phyloP scores from a whole-genome alignment of 1,140 invertebrate species.

The Drosophila parvula region DNA sequence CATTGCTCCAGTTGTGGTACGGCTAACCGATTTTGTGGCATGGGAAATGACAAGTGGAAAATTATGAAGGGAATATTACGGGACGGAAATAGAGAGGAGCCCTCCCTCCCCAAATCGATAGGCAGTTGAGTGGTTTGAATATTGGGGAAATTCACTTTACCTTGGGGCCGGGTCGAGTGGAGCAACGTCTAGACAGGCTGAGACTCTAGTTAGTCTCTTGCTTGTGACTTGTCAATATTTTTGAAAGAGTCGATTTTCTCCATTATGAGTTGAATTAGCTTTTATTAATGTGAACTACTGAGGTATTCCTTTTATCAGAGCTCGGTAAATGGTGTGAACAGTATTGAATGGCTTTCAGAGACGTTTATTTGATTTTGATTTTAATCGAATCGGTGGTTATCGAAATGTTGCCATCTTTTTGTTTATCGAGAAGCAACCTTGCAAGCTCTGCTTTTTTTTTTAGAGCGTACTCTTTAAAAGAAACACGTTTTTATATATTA shows the following conservation, averaged over 20 bases:
- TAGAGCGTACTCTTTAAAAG: not conserved
- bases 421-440: too few species aligned
- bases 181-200: conserved; percentile 7
- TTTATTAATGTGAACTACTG: too few species aligned
- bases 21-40: conserved; percentile 12
- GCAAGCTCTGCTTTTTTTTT: not conserved
- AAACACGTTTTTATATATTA: not conserved
- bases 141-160: not conserved
- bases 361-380: too few species aligned
- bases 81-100: conserved; percentile 1
- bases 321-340: too few species aligned
- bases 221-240: conserved; percentile 1
- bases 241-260: not conserved
- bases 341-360: too few species aligned
- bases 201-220: not conserved
- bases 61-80: conserved; percentile 24
- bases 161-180: not conserved
- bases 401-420: too few species aligned
- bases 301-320: too few species aligned
- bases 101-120: not conserved
- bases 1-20: conserved; percentile 31
- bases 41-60: conserved; percentile 28
- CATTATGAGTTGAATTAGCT: not conserved
- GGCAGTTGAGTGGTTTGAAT: conserved; percentile 1
- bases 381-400: too few species aligned